These are phyloP conservation scores for Pteruthius melanotis DNA, from an alignment of 2,113 vertebrate species.

Conservation along the genomic window DNA sequence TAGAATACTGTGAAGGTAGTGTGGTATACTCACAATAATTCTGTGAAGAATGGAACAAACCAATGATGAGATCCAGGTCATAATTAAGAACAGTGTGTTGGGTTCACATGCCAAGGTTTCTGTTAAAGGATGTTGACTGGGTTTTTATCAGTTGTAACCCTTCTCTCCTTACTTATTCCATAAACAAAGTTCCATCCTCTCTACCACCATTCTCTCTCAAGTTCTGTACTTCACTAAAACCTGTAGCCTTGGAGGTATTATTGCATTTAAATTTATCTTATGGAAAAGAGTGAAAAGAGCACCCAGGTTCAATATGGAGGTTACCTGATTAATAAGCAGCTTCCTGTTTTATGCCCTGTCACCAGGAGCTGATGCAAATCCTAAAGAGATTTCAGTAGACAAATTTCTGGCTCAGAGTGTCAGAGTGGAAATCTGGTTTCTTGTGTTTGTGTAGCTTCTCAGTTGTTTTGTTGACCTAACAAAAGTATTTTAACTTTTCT, in stretches of 20 bases:
- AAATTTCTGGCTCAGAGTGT: neutral
- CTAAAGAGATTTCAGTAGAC: neutral
- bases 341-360: neutral
- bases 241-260: neutral
- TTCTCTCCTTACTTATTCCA: neutral
- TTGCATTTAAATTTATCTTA: neutral
- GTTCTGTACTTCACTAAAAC: neutral
- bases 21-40: neutral
- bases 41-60: neutral
- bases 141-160: rapidly evolving
- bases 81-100: neutral
- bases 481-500: neutral
- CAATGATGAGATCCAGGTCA: neutral
- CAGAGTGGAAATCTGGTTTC: neutral
- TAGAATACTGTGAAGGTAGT: neutral
- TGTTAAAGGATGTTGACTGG: neutral
- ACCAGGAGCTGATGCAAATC: neutral
- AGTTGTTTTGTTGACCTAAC: neutral
- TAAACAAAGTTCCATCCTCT: neutral
- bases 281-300: neutral
- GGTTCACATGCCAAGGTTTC: neutral
- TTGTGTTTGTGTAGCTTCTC: neutral
- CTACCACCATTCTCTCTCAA: neutral
- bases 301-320: rapidly evolving
- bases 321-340: neutral